Base-by-base conservation (phyloP, 2,888 invertebrate genomes). In the Pseudococcus jackbeardsleyi region DNA sequence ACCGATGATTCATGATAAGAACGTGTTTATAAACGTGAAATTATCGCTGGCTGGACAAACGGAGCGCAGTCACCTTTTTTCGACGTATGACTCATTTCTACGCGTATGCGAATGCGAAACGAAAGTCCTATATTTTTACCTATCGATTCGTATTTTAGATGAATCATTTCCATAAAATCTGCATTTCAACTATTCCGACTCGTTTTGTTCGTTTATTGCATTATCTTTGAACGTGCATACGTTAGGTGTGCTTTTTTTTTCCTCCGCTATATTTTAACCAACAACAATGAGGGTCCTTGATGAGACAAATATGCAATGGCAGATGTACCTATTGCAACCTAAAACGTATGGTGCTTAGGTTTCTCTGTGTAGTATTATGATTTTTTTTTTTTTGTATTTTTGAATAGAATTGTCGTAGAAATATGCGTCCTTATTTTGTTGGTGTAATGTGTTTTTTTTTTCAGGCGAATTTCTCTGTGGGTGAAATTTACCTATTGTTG, bases 91-190 rank as follows among this genome's bases (percentile, higher is more conserved):
- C 33, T 72, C 72, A 72, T 72, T 5, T 72, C 72, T 33, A 50
- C 15, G 12, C 50, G 50, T 33, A 33, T 7, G 46, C 17, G 54
- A 5, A 72, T 17, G 11, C 39, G 72, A 72, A 72, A 72, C 72
- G 33, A 72, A 72, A 33, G 72, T 72, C 72, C 72, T 72, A 72
- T 12, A 72, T 72, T 72, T 39, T 33, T 33, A 26, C 33, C 72
- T 72, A 33, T 72, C 72, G 39, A 72, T 39, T 59, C 59, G 59
- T 59, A 19, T 5, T 5, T 19, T 26, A 72, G 72, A 72, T 72
- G 72, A 72, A 33, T 72, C 72, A 72, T 72, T 72, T 26, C 72
- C 33, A 72, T 72, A 39, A 72, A 72, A 72, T 72, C 72, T 72
- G 72, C 15, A 33, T 72, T 72, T 72, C 33, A 39, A 59, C 59